Evolutionary conservation across 2,113 vertebrate genomes (phyloP).

Genomic region (Thunnus maccoyii): DNA sequence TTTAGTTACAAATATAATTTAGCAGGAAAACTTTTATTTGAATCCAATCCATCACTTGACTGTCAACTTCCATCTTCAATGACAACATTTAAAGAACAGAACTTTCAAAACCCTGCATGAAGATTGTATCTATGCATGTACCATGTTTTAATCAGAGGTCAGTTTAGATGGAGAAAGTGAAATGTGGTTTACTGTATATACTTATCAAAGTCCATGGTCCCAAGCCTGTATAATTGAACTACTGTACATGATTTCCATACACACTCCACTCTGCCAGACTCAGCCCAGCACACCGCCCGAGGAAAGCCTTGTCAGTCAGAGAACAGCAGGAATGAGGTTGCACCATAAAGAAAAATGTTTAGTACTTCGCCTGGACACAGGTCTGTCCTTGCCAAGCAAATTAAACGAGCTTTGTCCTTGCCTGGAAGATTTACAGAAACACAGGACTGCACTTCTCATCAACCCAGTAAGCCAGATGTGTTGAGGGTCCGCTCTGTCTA

Average conservation of each 20-base stretch:
- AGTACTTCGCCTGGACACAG: conserved; percentile 55
- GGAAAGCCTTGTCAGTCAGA: conserved; percentile 63
- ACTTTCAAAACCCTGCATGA: not conserved
- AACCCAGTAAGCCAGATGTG: conserved; percentile 69
- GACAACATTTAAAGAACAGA: conserved; percentile 10
- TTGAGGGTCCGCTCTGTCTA: conserved; percentile 45
- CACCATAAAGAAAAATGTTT: conserved; percentile 54
- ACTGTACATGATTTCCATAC: conserved; percentile 47
- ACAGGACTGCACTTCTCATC: conserved; percentile 62
- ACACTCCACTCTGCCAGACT: conserved; percentile 40
- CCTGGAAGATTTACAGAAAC: conserved; percentile 68
- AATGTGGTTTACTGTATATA: not conserved
- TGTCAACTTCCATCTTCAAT: conserved; percentile 1
- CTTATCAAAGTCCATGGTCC: not conserved
- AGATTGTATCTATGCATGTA: too few species aligned
- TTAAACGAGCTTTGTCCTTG: conserved; percentile 71
- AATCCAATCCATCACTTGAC: not conserved
- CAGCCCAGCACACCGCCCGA: conserved; percentile 44
- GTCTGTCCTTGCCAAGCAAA: conserved; percentile 73
- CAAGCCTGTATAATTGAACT: conserved; percentile 30
- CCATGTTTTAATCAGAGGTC: too few species aligned
- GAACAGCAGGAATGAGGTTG: conserved; percentile 50
- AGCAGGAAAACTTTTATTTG: not conserved
- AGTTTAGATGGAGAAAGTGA: too few species aligned
- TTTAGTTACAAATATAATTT: not conserved